Conservation (phyloP, 2,797 vertebrate genomes). For the Coilia nasus region DNA sequence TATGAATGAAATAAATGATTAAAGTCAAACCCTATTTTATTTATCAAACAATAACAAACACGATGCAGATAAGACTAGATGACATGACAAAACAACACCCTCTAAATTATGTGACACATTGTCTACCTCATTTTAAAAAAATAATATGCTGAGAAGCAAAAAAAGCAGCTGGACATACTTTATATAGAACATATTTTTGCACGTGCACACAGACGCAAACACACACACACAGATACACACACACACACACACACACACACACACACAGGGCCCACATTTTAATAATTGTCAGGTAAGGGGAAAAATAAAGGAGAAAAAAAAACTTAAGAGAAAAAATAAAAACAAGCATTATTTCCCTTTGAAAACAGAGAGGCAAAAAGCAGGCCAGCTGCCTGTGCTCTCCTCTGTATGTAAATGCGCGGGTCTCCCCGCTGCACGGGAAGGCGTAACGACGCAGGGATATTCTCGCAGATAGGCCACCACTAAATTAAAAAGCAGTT, state of each 20-base stretch:
- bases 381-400: neutral
- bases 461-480: constrained; percentile 70
- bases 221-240: neutral
- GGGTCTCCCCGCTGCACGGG: constrained; percentile 7
- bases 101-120: neutral
- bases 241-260: neutral
- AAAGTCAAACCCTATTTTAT: neutral
- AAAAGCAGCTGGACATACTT: neutral
- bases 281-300: neutral
- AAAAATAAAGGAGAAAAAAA: neutral
- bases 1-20: too few relatives aligned
- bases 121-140: neutral
- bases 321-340: neutral
- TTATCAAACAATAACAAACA: neutral
- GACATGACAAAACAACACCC: neutral
- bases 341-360: neutral
- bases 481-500: constrained; percentile 78
- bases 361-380: neutral
- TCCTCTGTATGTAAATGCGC: constrained; percentile 10
- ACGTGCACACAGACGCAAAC: neutral
- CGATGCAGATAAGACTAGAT: neutral
- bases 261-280: neutral
- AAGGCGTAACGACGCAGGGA: constrained; percentile 54
- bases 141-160: neutral
- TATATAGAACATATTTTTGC: neutral